Evolutionary conservation across 2,113 vertebrate species (phyloP).

Genomic region (Tragulus kanchil): DNA sequence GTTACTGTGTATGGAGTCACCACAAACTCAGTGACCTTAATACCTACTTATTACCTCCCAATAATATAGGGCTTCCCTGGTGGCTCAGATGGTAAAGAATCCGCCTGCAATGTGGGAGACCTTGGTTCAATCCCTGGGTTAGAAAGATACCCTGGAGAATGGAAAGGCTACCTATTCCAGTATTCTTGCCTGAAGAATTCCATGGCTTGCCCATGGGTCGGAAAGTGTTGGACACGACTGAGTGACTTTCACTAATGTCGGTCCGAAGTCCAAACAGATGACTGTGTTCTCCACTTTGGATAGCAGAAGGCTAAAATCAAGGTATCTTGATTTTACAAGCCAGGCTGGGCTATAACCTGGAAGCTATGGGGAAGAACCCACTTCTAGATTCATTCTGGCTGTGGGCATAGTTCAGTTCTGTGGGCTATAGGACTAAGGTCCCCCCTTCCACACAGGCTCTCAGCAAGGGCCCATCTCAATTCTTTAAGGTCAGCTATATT

Average conservation of each 20-base stretch:
- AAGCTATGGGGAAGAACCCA: not conserved
- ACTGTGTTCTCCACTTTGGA: not conserved
- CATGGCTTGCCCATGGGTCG: too few relatives aligned
- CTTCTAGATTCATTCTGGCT: not conserved
- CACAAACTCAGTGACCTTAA: not conserved
- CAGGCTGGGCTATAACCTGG: not conserved
- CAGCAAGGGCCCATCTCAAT: not conserved
- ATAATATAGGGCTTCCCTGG: not conserved
- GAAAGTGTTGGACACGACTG: too few relatives aligned
- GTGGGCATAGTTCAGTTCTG: not conserved
- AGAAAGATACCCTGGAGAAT: too few relatives aligned
- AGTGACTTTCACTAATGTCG: too few relatives aligned
- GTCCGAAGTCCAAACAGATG: not conserved
- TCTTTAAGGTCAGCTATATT: not conserved
- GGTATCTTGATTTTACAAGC: too few relatives aligned
- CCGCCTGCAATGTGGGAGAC: too few relatives aligned
- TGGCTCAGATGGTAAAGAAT: too few relatives aligned
- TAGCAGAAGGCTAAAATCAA: not conserved
- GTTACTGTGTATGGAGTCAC: not conserved
- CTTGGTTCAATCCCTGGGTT: too few relatives aligned
- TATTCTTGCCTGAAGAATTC: too few relatives aligned
- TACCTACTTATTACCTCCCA: not conserved
- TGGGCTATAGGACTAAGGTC: not conserved
- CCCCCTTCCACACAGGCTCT: not conserved
- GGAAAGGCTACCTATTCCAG: too few relatives aligned